Evolutionary conservation across 2,888 invertebrate genomes (phyloP), one percentile per base, ranked within the genome.

Genomic region (Villa cingulata): DNA sequence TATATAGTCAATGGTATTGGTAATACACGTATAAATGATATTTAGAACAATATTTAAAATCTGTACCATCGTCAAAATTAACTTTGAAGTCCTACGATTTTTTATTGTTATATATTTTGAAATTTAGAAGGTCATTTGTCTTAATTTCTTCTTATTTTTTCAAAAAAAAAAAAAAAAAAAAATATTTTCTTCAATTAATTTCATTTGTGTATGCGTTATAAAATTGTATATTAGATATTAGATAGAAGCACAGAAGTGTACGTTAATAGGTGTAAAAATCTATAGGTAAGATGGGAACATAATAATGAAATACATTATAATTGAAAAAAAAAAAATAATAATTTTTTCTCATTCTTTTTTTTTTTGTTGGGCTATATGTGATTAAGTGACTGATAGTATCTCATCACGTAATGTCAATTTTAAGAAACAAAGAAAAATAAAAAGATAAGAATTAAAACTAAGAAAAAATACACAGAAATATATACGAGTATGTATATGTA

Each of bases 61-160:
- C n/a, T n/a, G n/a, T n/a, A n/a, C n/a, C n/a, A n/a, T n/a, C n/a
- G n/a, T n/a, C n/a, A n/a, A n/a, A n/a, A n/a, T n/a, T n/a, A n/a
- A n/a, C n/a, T n/a, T n/a, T n/a, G n/a, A n/a, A n/a, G n/a, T n/a
- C n/a, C n/a, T n/a, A n/a, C n/a, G n/a, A n/a, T n/a, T n/a, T n/a
- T n/a, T n/a, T n/a, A 6, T 27, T 27, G 6, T 27, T 27, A 9
- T 27, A 1, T 32, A 12, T 45, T 45, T 48, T 46, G 48, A 48
- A 48, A 48, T 51, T 43, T 48, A 48, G 48, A 51, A 51, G 51
- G 51, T 48, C 51, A 51, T 48, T 48, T 51, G 38, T 47, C 41
- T 47, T 32, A 32, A 32, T 12, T 12, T 32, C 12, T 32, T 32
- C 9, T 32, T 32, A 32, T 32, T 32, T 12, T 32, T 2, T n/a